Evolutionary conservation across 2,888 invertebrate species (phyloP).

Genomic region (Hipparchia sbordonii): DNA sequence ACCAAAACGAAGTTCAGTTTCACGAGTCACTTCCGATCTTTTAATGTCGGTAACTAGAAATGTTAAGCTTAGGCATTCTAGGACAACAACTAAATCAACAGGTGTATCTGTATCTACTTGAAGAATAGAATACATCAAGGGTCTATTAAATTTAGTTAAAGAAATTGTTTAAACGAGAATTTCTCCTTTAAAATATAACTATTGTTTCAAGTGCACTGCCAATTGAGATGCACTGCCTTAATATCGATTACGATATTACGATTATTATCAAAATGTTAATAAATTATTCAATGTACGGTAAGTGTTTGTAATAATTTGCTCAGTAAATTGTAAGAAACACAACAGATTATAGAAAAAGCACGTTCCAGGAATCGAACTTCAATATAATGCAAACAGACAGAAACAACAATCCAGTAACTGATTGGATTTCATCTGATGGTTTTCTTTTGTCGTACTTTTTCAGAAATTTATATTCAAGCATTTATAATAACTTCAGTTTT

Average conservation of each 20-base stretch:
- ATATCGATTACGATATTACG: no score
- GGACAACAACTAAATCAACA: no score
- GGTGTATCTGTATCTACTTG: no score
- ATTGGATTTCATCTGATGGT: conserved; percentile 54
- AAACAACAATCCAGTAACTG: conserved; percentile 53
- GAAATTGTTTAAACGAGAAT: no score
- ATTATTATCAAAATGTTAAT: background rate
- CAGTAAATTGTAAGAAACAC: conserved; percentile 14
- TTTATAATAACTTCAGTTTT: background rate
- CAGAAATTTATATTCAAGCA: background rate
- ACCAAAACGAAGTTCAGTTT: no score
- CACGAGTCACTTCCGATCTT: no score
- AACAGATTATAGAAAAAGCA: conserved; percentile 26
- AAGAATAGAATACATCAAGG: no score
- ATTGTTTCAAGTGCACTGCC: no score
- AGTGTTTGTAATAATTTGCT: background rate
- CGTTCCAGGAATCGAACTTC: conserved; percentile 22
- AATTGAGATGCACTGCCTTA: background rate
- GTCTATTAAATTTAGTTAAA: no score
- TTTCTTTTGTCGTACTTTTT: conserved; percentile 29
- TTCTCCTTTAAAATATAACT: no score
- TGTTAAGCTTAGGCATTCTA: no score
- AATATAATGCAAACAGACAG: conserved; percentile 17
- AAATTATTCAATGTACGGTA: background rate
- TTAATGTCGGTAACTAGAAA: no score